Percentiles rank a stretch among this genome's conserved stretches.
These are phyloP conservation scores for Pangasianodon hypophthalmus DNA, from an alignment of 2,113 vertebrate species.

Conservation along the genomic window DNA sequence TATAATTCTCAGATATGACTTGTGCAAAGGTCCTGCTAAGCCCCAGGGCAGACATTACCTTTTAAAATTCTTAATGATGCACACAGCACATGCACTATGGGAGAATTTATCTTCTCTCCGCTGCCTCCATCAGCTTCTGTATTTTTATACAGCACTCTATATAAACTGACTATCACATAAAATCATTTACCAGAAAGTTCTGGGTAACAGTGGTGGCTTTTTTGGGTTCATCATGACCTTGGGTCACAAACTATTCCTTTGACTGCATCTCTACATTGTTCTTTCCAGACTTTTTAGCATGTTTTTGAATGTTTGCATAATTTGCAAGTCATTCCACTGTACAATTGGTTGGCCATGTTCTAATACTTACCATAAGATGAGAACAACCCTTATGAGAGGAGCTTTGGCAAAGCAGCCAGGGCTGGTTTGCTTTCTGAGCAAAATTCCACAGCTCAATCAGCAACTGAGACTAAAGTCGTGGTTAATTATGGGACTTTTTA, in stretches of 20 bases:
- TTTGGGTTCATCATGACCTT: no score
- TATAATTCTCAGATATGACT: slow-evolving; percentile 23
- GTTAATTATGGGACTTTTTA: slow-evolving; percentile 67
- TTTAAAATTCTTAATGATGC: slow-evolving; percentile 55
- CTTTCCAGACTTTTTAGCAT: no score
- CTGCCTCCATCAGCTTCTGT: not conserved
- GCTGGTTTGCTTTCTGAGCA: slow-evolving; percentile 60
- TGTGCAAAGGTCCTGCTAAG: slow-evolving; percentile 48
- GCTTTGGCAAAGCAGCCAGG: slow-evolving; percentile 50
- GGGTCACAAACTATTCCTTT: no score
- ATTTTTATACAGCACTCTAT: not conserved
- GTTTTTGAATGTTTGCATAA: no score
- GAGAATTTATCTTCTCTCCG: slow-evolving; percentile 30
- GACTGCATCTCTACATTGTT: no score
- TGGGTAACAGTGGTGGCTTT: no score
- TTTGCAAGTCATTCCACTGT: not conserved
- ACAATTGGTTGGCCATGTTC: not conserved
- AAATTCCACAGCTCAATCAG: slow-evolving; percentile 67
- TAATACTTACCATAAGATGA: not conserved
- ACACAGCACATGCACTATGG: slow-evolving; percentile 37
- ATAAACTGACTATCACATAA: no score
- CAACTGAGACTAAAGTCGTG: slow-evolving; percentile 59
- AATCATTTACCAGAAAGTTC: no score
- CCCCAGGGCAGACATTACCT: slow-evolving; percentile 58
- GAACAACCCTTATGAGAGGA: slow-evolving; percentile 9